phyloP scores from a whole-genome alignment of 2,888 invertebrate species.

The Brachyptera risi region DNA sequence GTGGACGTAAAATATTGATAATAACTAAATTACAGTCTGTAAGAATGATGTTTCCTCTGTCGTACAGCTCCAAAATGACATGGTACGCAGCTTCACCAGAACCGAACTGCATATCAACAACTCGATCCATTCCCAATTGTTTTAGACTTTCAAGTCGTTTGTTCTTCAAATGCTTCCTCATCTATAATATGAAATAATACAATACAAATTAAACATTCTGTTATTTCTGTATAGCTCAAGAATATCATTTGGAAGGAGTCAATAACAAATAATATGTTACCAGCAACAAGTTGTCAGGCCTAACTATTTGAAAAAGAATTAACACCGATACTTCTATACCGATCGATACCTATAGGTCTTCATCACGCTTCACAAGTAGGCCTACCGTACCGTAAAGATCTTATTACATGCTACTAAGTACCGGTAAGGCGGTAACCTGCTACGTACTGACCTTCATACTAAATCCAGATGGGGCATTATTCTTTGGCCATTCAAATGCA shows the following conservation, averaged over 20 bases:
- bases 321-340: no score
- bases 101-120: conserved; percentile 94
- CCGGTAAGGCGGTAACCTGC: no score
- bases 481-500: conserved; percentile 98
- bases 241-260: not conserved
- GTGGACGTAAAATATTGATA: conserved; percentile 86
- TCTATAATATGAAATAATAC: conserved; percentile 48
- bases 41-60: conserved; percentile 91
- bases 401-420: no score
- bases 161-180: conserved; percentile 94
- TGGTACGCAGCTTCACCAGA: conserved; percentile 91
- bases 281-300: not conserved
- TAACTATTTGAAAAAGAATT: no score
- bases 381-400: no score
- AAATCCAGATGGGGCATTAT: conserved; percentile 90
- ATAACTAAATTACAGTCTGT: conserved; percentile 89
- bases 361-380: no score
- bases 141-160: conserved; percentile 81
- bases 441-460: conserved; percentile 82
- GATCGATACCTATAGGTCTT: no score
- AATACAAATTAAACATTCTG: not conserved
- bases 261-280: not conserved
- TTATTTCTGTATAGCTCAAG: not conserved
- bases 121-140: conserved; percentile 90
- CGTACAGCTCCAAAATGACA: conserved; percentile 91